Evolutionary conservation across 2,888 invertebrate species (phyloP).

Genomic region (Electrophaes corylata): DNA sequence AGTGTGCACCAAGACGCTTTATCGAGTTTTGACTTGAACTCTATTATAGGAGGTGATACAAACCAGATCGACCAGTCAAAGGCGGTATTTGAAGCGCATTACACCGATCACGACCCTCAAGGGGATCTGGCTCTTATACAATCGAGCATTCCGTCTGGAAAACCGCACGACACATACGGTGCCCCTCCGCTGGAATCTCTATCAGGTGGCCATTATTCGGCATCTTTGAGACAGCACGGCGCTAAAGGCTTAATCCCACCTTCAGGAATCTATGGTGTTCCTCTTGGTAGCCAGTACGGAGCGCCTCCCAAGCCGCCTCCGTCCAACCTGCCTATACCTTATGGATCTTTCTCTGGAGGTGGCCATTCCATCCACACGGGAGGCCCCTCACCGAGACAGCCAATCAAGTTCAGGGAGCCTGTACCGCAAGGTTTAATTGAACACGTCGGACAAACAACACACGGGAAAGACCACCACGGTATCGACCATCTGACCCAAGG

Average conservation of each 20-base stretch:
- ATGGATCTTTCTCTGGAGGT: slow-evolving; percentile 73
- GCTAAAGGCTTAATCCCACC: slow-evolving; percentile 84
- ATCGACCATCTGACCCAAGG: slow-evolving; percentile 79
- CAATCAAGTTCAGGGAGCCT: slow-evolving; percentile 89
- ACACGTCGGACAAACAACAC: slow-evolving; percentile 86
- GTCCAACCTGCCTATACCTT: slow-evolving; percentile 69
- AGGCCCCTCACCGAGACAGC: slow-evolving; percentile 80
- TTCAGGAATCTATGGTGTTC: slow-evolving; percentile 85
- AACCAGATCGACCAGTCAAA: slow-evolving; percentile 79
- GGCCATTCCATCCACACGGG: slow-evolving; percentile 70
- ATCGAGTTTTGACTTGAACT: slow-evolving; percentile 69
- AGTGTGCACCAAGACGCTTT: slow-evolving; percentile 77
- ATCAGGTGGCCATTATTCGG: slow-evolving; percentile 66
- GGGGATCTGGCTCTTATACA: slow-evolving; percentile 42
- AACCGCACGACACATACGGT: slow-evolving; percentile 65
- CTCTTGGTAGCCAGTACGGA: slow-evolving; percentile 80
- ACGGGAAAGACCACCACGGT: slow-evolving; percentile 85
- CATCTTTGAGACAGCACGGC: slow-evolving; percentile 69
- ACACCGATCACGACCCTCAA: slow-evolving; percentile 63
- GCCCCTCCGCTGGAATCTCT: slow-evolving; percentile 76
- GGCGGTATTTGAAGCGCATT: slow-evolving; percentile 80
- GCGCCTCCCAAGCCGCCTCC: slow-evolving; percentile 64
- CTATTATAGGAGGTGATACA: slow-evolving; percentile 74
- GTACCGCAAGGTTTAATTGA: slow-evolving; percentile 88
- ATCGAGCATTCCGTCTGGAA: slow-evolving; percentile 49